Conservation (phyloP, 2,113 vertebrate genomes). For the Lathamus discolor region DNA sequence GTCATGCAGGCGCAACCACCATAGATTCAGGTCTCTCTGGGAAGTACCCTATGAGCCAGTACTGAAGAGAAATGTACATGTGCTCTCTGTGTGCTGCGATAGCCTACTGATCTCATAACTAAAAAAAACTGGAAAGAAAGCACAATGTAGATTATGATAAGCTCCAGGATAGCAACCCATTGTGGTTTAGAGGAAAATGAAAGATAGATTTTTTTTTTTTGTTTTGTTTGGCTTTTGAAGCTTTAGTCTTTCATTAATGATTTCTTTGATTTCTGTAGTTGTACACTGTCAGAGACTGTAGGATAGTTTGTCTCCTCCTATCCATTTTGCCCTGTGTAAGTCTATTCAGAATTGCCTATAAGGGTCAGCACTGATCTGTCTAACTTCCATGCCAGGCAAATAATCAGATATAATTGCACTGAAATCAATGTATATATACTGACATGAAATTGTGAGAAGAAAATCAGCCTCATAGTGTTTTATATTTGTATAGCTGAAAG, state of each 20-base stretch:
- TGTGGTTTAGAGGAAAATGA: neutral
- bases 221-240: neutral
- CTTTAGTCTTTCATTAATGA: neutral
- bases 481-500: conserved; percentile 14
- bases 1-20: neutral
- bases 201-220: neutral
- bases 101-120: neutral
- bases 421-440: conserved; percentile 24
- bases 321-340: neutral
- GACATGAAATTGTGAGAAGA: neutral
- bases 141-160: neutral
- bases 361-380: neutral
- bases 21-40: neutral
- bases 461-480: neutral
- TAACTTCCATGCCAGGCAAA: neutral
- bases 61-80: neutral
- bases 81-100: accelerated
- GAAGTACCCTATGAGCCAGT: neutral
- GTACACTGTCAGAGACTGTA: neutral
- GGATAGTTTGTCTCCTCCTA: neutral
- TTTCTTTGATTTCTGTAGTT: neutral
- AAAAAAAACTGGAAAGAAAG: neutral
- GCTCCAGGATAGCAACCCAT: neutral
- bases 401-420: conserved; percentile 7
- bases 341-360: neutral